Percentiles rank a stretch among this genome's conserved stretches.
phyloP scores from a whole-genome alignment of 1,140 invertebrate species.

The Eriosoma lanigerum region DNA sequence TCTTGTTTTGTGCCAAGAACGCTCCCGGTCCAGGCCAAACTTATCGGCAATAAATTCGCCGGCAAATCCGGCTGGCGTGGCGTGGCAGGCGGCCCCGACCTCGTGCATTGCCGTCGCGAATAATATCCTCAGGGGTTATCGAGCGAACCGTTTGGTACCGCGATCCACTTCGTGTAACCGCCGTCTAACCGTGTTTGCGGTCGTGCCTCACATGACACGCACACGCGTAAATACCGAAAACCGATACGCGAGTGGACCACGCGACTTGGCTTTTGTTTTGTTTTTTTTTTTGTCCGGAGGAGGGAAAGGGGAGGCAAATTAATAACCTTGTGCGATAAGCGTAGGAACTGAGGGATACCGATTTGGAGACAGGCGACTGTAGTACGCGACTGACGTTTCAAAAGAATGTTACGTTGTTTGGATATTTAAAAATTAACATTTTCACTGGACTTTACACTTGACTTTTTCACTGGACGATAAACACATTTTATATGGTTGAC shows the following conservation, averaged over 20 bases:
- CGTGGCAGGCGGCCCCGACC: constrained; percentile 14
- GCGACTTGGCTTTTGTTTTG: too few relatives aligned
- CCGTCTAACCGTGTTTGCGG: neutral
- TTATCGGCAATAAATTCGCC: constrained; percentile 51
- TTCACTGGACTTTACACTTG: too few relatives aligned
- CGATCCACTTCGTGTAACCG: neutral
- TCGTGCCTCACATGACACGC: neutral
- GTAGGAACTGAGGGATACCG: too few relatives aligned
- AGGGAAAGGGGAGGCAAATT: too few relatives aligned
- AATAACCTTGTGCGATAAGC: too few relatives aligned
- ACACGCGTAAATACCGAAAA: neutral
- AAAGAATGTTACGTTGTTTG: too few relatives aligned
- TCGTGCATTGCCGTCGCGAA: constrained; percentile 10
- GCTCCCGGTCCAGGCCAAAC: constrained; percentile 39
- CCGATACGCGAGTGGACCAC: neutral
- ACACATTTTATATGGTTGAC: too few relatives aligned
- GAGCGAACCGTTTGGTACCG: constrained; percentile 19
- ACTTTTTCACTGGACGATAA: too few relatives aligned
- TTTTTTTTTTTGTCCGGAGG: too few relatives aligned
- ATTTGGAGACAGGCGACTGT: too few relatives aligned
- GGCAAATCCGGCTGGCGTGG: constrained; percentile 37
- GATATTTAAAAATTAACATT: too few relatives aligned
- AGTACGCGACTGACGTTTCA: too few relatives aligned
- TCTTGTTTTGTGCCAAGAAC: constrained; percentile 49
- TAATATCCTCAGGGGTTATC: constrained; percentile 39